These are phyloP conservation scores for Drosophila albomicans DNA, from an alignment of 1,140 invertebrate genomes.

Conservation along the genomic window DNA sequence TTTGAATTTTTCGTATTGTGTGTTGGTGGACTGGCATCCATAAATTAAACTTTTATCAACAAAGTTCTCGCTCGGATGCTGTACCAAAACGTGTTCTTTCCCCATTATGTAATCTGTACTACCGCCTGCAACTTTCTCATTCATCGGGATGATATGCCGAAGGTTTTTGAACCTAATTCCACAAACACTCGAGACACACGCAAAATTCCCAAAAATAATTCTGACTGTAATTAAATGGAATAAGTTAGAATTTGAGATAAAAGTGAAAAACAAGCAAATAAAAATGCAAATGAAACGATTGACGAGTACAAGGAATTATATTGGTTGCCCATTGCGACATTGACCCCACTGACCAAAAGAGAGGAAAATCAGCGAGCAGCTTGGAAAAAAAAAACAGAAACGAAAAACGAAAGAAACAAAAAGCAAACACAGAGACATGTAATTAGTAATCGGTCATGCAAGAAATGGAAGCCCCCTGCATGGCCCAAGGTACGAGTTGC, in stretches of 20 bases:
- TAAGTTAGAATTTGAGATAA: constrained; percentile 23
- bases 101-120: constrained; percentile 55
- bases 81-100: constrained; percentile 27
- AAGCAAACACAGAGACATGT: constrained; percentile 58
- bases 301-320: constrained; percentile 22
- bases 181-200: background rate
- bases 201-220: constrained; percentile 5
- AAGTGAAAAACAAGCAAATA: background rate
- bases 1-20: constrained; percentile 43
- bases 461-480: constrained; percentile 69
- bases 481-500: constrained; percentile 41
- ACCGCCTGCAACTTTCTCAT: constrained; percentile 21
- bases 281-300: background rate
- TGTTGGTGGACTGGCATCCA: constrained; percentile 57
- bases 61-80: constrained; percentile 17
- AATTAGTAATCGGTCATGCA: constrained; percentile 83
- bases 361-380: constrained; percentile 5
- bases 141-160: background rate
- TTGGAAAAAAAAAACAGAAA: too few species aligned
- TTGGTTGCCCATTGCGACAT: constrained; percentile 73
- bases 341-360: constrained; percentile 68
- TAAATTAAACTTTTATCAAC: constrained; percentile 55
- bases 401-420: constrained; percentile 38
- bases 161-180: constrained; percentile 41
- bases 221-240: constrained; percentile 39